Conservation (phyloP, 2,888 invertebrate species). For the Osmoderma eremita region DNA sequence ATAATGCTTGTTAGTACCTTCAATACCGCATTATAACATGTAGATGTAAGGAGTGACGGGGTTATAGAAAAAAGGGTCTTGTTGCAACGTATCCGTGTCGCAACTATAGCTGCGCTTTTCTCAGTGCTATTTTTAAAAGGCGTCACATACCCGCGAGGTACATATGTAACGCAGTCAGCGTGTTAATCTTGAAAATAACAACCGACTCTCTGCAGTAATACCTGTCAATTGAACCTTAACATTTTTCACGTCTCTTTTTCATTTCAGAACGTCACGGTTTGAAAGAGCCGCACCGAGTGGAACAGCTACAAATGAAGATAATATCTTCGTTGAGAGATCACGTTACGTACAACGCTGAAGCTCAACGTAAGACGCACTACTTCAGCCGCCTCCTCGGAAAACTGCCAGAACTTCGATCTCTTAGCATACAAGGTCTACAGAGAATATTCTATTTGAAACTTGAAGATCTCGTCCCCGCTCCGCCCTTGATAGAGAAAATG, state of each 20-base stretch:
- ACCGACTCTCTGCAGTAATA: conserved; percentile 7
- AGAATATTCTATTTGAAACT: conserved; percentile 94
- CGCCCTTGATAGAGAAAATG: conserved; percentile 94
- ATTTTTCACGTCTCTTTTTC: conserved; percentile 41
- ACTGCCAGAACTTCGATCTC: conserved; percentile 89
- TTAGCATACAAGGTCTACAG: conserved; percentile 93
- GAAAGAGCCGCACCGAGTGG: conserved; percentile 90
- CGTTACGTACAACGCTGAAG: conserved; percentile 90
- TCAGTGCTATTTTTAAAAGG: conserved; percentile 17
- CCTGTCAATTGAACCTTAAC: conserved; percentile 21
- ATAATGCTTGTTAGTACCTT: conserved; percentile 1
- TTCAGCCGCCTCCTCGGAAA: conserved; percentile 93
- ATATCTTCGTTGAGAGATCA: conserved; percentile 95
- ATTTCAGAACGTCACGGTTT: conserved; percentile 89
- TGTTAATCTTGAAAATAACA: conserved; percentile 24
- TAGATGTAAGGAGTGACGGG: conserved; percentile 13
- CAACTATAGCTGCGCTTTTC: conserved; percentile 18
- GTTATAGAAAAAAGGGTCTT: conserved; percentile 8
- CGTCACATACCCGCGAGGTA: conserved; percentile 17
- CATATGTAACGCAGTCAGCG: conserved; percentile 25
- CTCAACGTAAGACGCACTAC: conserved; percentile 90
- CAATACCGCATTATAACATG: background rate
- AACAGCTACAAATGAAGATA: conserved; percentile 96
- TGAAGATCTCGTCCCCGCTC: conserved; percentile 91
- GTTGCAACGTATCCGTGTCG: conserved; percentile 22